Evolutionary conservation across 2,888 invertebrate species (phyloP).

Genomic region (Plebejus argus): DNA sequence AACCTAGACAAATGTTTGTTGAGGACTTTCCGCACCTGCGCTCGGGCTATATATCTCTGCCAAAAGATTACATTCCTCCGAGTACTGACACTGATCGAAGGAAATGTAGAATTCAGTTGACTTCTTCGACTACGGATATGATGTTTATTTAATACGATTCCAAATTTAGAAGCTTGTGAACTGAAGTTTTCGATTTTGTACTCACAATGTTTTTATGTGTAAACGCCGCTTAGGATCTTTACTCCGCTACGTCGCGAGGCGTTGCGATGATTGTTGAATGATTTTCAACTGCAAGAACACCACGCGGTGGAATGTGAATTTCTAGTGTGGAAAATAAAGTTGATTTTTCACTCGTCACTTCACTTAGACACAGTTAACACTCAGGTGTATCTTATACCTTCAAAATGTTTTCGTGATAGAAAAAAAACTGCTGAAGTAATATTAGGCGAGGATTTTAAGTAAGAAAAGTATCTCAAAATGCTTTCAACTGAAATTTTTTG

Average conservation of each 20-base stretch:
- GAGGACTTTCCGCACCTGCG: conserved; percentile 49
- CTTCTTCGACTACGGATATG: conserved; percentile 32
- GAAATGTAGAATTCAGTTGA: conserved; percentile 39
- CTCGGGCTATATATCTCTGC: conserved; percentile 46
- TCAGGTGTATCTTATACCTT: too few species aligned
- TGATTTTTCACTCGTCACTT: too few species aligned
- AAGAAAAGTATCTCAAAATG: not conserved
- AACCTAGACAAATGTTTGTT: conserved; percentile 48
- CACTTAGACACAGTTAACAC: too few species aligned
- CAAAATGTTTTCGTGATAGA: too few species aligned
- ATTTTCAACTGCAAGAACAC: too few species aligned
- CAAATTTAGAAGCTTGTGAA: not conserved
- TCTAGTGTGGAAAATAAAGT: too few species aligned
- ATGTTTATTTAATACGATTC: conserved; percentile 10
- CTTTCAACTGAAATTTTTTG: conserved; percentile 35
- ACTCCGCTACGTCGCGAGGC: not conserved
- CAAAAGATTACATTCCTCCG: conserved; percentile 43
- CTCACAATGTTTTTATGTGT: not conserved
- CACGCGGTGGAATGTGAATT: too few species aligned
- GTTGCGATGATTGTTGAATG: not conserved
- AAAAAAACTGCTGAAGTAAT: too few species aligned
- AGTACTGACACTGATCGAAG: conserved; percentile 45
- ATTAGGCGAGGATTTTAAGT: too few species aligned
- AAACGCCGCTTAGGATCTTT: not conserved
- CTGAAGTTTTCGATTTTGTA: not conserved